Evolutionary conservation across 1,140 invertebrate species (phyloP).

Genomic region (Aethina tumida): DNA sequence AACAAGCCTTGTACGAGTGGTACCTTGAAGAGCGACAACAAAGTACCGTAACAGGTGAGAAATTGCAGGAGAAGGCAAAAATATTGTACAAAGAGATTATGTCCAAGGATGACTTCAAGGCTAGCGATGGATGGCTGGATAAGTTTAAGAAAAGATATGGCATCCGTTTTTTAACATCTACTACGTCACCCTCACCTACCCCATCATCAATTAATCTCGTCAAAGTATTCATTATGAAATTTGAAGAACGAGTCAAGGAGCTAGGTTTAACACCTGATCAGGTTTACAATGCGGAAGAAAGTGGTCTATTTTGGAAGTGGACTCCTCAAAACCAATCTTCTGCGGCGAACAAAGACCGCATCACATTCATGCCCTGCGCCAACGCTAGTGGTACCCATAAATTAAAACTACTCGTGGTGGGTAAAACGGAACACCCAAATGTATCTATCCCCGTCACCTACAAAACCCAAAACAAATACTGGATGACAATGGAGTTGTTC

Average conservation of each 20-base stretch:
- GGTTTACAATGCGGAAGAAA: conserved; percentile 19
- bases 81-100: conserved; percentile 9
- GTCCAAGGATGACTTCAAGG: conserved; percentile 13
- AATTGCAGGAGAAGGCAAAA: too few species aligned
- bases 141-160: conserved; percentile 32
- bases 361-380: conserved; percentile 31
- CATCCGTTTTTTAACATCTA: conserved; percentile 28
- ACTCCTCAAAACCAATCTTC: conserved; percentile 13
- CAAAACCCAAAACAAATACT: conserved; percentile 21
- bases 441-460: conserved; percentile 28
- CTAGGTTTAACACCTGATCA: conserved; percentile 8
- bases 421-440: conserved; percentile 29
- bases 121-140: conserved; percentile 23
- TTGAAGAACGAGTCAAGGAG: conserved; percentile 12
- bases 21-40: too few species aligned
- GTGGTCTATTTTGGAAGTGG: conserved; percentile 11
- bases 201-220: conserved; percentile 25
- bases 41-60: too few species aligned
- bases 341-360: conserved; percentile 27
- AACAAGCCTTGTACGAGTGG: conserved; percentile 17
- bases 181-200: conserved; percentile 31
- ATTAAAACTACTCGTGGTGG: conserved; percentile 28
- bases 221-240: conserved; percentile 8
- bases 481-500: conserved; percentile 13
- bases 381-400: conserved; percentile 33